Percentiles rank a stretch among this genome's conserved stretches.
Conservation (phyloP, 2,888 invertebrate genomes). For the Agrotis clavis region DNA sequence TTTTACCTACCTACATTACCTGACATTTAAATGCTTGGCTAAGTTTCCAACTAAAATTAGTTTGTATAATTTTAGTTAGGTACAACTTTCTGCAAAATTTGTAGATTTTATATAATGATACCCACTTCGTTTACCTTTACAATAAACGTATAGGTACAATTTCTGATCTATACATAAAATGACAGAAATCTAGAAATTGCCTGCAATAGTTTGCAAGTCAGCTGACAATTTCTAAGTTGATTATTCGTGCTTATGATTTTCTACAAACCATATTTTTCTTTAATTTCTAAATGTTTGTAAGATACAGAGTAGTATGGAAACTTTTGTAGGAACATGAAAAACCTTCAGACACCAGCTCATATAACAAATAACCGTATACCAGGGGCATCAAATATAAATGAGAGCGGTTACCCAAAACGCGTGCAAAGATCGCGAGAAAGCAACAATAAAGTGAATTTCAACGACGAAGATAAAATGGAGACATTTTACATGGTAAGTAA, state of each 20-base stretch:
- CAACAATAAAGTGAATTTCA: slow-evolving; percentile 14
- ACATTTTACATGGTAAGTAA: slow-evolving; percentile 30
- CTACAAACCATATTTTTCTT: too few species aligned
- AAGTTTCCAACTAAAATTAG: slow-evolving; percentile 27
- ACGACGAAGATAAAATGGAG: slow-evolving; percentile 17
- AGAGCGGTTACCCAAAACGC: background rate
- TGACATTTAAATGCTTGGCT: slow-evolving; percentile 19
- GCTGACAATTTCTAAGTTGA: too few species aligned
- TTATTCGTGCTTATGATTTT: too few species aligned
- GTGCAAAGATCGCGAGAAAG: background rate
- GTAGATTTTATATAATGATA: background rate
- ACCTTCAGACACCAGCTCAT: background rate
- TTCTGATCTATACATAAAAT: background rate
- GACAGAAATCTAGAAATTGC: too few species aligned
- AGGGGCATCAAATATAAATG: background rate
- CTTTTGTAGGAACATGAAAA: too few species aligned
- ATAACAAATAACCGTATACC: background rate
- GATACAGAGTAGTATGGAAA: too few species aligned
- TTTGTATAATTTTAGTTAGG: background rate
- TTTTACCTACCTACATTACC: slow-evolving; percentile 3
- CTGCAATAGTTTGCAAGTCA: too few species aligned
- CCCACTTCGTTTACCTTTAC: background rate
- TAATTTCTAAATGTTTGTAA: too few species aligned
- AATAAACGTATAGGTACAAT: background rate
- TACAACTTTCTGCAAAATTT: slow-evolving; percentile 8